Base-by-base conservation (phyloP, 2,113 vertebrate genomes). In the Ceyx melanurus region DNA sequence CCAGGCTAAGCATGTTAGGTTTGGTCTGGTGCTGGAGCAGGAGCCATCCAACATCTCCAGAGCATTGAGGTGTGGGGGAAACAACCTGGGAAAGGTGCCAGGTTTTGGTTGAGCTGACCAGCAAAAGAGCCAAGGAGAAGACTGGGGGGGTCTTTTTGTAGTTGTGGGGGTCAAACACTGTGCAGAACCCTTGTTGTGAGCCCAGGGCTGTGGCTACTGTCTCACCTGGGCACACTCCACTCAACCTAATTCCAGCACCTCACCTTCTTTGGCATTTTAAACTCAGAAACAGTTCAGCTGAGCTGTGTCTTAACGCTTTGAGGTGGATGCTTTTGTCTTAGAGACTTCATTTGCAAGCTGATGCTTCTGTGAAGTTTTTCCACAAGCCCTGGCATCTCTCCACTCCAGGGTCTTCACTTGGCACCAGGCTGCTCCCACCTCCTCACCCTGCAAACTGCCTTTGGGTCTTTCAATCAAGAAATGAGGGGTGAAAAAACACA, bases 91-190 rank as follows among this genome's bases (percentile, higher is more conserved):
- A 28, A 22, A 70, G 7, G 5, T 7, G 53, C 4, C 33, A 35
- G 10, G 9, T 6, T 48, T 31, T 42, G 45, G 6, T 50, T 54
- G 54, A 57, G 4, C 12, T 65, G 31, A 9, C 40, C 60, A 48
- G 29, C 10, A 43, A 9, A 66, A 15, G 10, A 79, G 33, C 22
- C 10, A 15, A 1, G 1, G 26, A 42, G 42, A 51, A 37, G 31
- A 31, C 14, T 8, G 13, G 31, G 12, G 12, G 9, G 3, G 0
- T 5, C 50, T 16, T 56, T 23, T n/a, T 11, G 16, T 23, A 33
- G 9, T 54, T 10, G 5, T 1, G 11, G 15, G 20, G 65, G 50
- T 37, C 3, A 40, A 48, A 22, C 0, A 0, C 23, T 10, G 9
- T 4, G 26, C 12, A 67, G 31, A 77, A 42, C 9, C 7, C 12